Evolutionary conservation across 2,797 vertebrate genomes (phyloP).

Genomic region (Sphenopsis melanotis): DNA sequence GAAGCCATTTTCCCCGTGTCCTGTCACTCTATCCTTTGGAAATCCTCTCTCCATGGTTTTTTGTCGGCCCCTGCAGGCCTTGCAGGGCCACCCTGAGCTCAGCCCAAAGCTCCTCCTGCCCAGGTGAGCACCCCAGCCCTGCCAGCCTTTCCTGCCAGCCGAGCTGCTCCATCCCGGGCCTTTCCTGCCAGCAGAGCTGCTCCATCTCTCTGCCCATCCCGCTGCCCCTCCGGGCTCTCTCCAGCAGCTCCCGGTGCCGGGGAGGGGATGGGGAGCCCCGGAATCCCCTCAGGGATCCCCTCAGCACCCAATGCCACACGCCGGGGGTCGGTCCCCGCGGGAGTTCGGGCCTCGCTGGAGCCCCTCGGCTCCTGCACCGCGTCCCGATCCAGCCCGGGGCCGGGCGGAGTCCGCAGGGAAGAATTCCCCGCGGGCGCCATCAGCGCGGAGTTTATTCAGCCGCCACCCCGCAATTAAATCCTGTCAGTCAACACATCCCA

Average conservation of each 20-base stretch:
- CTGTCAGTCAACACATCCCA: accelerated
- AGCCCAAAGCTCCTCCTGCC: not conserved
- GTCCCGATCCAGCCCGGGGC: accelerated
- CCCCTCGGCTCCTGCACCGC: not conserved
- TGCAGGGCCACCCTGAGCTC: accelerated
- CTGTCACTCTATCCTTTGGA: accelerated
- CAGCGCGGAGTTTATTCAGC: accelerated
- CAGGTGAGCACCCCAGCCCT: not conserved
- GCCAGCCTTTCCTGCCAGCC: not conserved
- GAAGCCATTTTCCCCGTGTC: not conserved
- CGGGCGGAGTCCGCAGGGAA: not conserved
- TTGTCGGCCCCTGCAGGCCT: not conserved
- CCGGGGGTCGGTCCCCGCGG: accelerated
- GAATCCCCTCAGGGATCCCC: too few relatives aligned
- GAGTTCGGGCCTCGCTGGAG: not conserved
- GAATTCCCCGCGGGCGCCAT: not conserved
- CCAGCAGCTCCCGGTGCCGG: too few relatives aligned
- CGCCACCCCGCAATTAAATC: not conserved
- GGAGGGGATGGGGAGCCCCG: too few relatives aligned
- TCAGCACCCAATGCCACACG: not conserved
- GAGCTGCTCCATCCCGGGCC: not conserved
- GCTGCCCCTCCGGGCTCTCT: too few relatives aligned
- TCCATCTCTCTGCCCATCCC: not conserved
- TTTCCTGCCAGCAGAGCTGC: not conserved
- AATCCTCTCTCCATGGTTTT: accelerated